Evolutionary conservation across 2,888 invertebrate species (phyloP), one percentile per base, ranked within the genome.

Genomic region (Cantharis flavilabris): DNA sequence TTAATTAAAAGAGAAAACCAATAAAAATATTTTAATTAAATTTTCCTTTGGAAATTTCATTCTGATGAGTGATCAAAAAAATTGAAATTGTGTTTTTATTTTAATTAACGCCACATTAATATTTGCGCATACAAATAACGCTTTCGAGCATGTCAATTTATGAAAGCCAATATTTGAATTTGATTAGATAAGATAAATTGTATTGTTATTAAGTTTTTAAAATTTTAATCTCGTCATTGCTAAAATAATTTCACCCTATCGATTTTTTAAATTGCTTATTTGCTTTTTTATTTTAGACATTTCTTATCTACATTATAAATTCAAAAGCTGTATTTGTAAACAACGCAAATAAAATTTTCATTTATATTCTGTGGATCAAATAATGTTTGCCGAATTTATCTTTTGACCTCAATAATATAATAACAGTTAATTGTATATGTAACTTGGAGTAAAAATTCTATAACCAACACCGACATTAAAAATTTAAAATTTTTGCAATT

Each of bases 131-230:
- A 49, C 49, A 49, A 49, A 49, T 49, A 49, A 49, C 13, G 9
- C 23, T 23, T 67, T 67, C 65, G n/a, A 67, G 26, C 65, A 67
- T 67, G 65, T 67, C 65, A 67, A 67, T 67, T 67, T 67, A 67
- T 71, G 62, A 16, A 26, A 26, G 49, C 33, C 67, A 73, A 73
- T 73, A 49, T 73, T 72, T 69, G 67, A 73, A 69, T 49, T 73
- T 73, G 72, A 73, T 69, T 73, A 73, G 72, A 73, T 73, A 67
- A 73, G 62, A 73, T 73, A 73, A 26, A 16, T 73, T 72, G 13
- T 67, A 67, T 67, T 73, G 26, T 62, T 28, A 30, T 65, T 73
- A 67, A 69, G 65, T 69, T 49, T 73, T 73, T 33, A 62, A 63
- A 64, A 30, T 13, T n/a, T 67, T 71, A 30, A 71, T 71, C 71